A percentile compares a stretch with the other conserved stretches of the same genome.
phyloP scores from a whole-genome alignment of 1,140 invertebrate species.

The Eupristina koningsbergeri region DNA sequence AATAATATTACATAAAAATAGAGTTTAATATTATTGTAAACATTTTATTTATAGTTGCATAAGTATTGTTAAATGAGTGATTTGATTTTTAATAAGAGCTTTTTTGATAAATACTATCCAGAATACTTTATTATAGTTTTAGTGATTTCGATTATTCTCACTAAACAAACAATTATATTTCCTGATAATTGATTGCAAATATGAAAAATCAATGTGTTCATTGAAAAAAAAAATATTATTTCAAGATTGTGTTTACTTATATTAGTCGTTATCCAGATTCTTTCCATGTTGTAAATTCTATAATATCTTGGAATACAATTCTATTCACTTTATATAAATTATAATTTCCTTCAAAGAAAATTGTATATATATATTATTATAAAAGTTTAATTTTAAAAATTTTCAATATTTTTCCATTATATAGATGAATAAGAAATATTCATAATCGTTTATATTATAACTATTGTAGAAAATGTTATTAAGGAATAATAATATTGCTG shows the following conservation, averaged over 20 bases:
- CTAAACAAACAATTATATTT: neutral
- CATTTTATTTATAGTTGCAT: constrained; percentile 5
- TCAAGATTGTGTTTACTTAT: neutral
- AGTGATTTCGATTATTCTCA: neutral
- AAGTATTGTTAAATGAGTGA: constrained; percentile 19
- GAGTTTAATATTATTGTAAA: neutral
- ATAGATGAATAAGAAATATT: too few relatives aligned
- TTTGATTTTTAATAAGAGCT: neutral
- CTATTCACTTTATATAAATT: too few relatives aligned
- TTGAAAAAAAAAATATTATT: neutral
- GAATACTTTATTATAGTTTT: constrained; percentile 29
- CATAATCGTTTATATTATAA: too few relatives aligned
- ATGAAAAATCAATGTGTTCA: neutral
- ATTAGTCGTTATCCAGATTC: neutral
- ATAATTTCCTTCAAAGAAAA: too few relatives aligned
- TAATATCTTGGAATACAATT: too few relatives aligned
- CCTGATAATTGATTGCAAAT: constrained; percentile 37
- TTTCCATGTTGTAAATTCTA: neutral
- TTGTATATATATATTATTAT: too few relatives aligned
- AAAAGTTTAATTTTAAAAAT: too few relatives aligned
- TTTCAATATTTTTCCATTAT: too few relatives aligned
- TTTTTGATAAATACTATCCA: neutral
- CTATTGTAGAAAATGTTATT: too few relatives aligned
- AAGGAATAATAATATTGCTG: too few relatives aligned
- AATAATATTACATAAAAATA: neutral